Conservation (phyloP, 2,888 invertebrate genomes). For the Plagiodera versicolora region DNA sequence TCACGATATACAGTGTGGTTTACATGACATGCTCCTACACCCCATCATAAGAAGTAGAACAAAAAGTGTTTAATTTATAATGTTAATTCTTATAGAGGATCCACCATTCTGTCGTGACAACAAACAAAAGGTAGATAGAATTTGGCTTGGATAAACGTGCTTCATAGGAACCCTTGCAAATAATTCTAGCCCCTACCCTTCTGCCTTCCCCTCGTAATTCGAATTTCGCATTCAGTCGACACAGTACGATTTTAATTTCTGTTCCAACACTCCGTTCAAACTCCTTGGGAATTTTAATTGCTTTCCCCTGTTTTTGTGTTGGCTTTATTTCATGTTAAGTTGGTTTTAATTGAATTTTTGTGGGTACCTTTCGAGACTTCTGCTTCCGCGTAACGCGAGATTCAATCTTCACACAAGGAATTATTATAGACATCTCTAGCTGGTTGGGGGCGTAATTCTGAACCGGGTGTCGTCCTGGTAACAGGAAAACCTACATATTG, state of each 20-base stretch:
- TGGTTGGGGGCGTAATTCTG: not conserved
- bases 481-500: not conserved
- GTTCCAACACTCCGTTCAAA: slow-evolving; percentile 48
- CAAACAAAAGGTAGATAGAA: too few relatives aligned
- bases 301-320: slow-evolving; percentile 49
- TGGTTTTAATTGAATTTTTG: slow-evolving; percentile 43
- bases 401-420: not conserved
- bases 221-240: slow-evolving; percentile 50
- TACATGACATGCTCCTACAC: too few relatives aligned
- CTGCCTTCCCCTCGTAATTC: slow-evolving; percentile 40
- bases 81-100: too few relatives aligned
- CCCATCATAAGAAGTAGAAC: too few relatives aligned
- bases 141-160: slow-evolving; percentile 8
- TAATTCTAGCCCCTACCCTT: slow-evolving; percentile 11
- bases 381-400: not conserved
- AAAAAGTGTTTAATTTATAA: too few relatives aligned
- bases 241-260: slow-evolving; percentile 50
- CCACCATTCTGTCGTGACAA: too few relatives aligned
- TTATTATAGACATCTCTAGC: not conserved
- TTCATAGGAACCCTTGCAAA: slow-evolving; percentile 8
- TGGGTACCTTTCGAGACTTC: slow-evolving; percentile 16
- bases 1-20: too few relatives aligned
- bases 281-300: slow-evolving; percentile 53
- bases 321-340: slow-evolving; percentile 43
- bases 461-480: not conserved